Base-by-base conservation (phyloP, 2,888 invertebrate genomes). In the Leptopilina syphax region DNA sequence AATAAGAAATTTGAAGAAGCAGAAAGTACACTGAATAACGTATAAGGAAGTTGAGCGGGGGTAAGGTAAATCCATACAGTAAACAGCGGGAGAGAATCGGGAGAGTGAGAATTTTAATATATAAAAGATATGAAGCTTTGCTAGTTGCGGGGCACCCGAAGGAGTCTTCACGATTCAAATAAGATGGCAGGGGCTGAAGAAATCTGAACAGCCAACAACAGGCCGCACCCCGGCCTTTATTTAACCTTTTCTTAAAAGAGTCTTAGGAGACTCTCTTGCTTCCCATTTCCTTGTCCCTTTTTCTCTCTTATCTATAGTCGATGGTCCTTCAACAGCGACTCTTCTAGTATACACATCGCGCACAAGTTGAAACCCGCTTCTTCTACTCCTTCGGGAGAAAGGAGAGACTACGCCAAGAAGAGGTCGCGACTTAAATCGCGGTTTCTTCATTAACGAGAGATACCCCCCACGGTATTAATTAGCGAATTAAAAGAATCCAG, bases 131-230 rank as follows among this genome's bases (percentile, higher is more conserved):
- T 90, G 90, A 90, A 87, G 86, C 78, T 78, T 73, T 80, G 79
- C 77, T 76, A 77, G 77, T 70, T 78, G 81, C 84, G 83, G 82
- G 79, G 84, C 82, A 85, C 85, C 86, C 87, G 85, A 85, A 84
- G 85, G 83, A 87, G 84, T 86, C 86, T 85, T 83, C 85, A 83
- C 84, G 88, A 89, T 90, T 90, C 88, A 88, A 90, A 90, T 91
- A 80, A 81, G 80, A 80, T 84, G 86, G 18, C 18, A 18, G 34
- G 86, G 85, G 83, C 87, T 84, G 86, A 88, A 88, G 89, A 90
- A 91, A 91, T 92, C 92, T 90, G 90, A 91, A 92, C 91, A 89
- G 91, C 91, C 89, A 92, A 92, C 92, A 92, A 86, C 85, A 84
- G 85, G 77, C 79, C 77, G 76, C 80, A 73, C 81, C 66, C 84